These are phyloP conservation scores for Gymnorhina tibicen DNA, from an alignment of 2,113 vertebrate species.

Conservation along the genomic window DNA sequence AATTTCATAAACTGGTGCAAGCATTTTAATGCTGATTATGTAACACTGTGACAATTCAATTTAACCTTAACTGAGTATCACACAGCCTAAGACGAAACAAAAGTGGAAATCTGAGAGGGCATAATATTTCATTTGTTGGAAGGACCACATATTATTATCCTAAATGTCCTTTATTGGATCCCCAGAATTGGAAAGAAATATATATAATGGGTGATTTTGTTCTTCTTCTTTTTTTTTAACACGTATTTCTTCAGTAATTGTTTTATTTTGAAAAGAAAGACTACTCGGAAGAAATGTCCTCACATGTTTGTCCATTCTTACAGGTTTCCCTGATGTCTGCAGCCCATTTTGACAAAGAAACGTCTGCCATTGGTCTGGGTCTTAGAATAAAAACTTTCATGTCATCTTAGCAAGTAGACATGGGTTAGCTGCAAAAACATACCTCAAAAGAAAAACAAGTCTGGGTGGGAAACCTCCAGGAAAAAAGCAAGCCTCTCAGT, in stretches of 20 bases:
- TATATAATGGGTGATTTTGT: not conserved
- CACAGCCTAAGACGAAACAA: not conserved
- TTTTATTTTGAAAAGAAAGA: not conserved
- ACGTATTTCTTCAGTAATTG: not conserved
- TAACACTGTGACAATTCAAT: not conserved
- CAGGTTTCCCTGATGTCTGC: not conserved
- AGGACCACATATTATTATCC: not conserved
- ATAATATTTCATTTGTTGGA: not conserved
- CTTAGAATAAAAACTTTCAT: not conserved
- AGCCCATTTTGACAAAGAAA: not conserved
- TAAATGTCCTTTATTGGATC: not conserved
- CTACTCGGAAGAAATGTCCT: not conserved
- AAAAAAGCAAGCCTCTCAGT: not conserved
- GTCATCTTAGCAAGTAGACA: not conserved
- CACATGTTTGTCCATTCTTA: not conserved
- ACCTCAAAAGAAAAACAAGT: not conserved
- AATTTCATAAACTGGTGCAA: not conserved
- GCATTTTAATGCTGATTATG: not conserved
- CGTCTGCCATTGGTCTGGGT: too few species aligned
- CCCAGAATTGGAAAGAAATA: not conserved
- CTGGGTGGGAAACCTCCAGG: not conserved
- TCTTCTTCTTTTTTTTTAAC: not conserved
- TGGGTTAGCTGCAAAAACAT: not conserved
- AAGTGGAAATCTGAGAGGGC: not conserved
- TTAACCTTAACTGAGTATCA: not conserved